Percentiles rank a stretch among this genome's conserved stretches.
Conservation (phyloP, 2,797 vertebrate genomes). For the Allobates femoralis region DNA sequence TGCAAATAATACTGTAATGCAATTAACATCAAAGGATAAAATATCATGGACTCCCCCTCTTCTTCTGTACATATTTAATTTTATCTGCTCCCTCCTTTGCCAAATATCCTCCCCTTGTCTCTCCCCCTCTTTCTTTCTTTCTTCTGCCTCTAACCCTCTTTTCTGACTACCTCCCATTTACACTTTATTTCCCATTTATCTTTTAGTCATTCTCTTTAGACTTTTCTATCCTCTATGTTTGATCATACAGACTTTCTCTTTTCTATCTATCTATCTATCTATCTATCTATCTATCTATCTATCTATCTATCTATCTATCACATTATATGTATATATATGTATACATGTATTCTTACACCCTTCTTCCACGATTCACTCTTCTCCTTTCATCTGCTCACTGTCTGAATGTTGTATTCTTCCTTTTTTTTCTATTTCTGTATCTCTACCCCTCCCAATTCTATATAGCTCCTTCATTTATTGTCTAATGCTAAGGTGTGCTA, state of each 20-base stretch:
- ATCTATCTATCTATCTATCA: constrained; percentile 11
- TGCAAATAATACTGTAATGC: too few relatives aligned
- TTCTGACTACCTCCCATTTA: not conserved
- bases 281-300: constrained; percentile 31
- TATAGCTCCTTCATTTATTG: not conserved
- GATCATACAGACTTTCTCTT: not conserved
- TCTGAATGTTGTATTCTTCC: not conserved
- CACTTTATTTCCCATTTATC: not conserved
- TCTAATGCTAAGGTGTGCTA: too few relatives aligned
- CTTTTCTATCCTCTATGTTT: not conserved
- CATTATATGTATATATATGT: not conserved
- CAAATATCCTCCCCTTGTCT: not conserved
- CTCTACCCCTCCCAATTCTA: not conserved
- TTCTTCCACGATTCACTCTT: not conserved
- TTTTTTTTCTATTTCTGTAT: not conserved
- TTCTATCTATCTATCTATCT: constrained; percentile 30
- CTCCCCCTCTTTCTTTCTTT: not conserved
- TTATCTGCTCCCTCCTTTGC: not conserved
- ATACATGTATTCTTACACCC: not conserved
- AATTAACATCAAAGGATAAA: not conserved
- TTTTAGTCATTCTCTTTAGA: not conserved
- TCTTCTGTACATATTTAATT: not conserved
- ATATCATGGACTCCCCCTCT: not conserved
- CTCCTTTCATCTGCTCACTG: not conserved
- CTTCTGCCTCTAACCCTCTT: too few relatives aligned